A percentile compares a stretch with the other conserved stretches of the same genome.
phyloP scores from a whole-genome alignment of 2,113 vertebrate genomes.

The Scartelaos histophorus region DNA sequence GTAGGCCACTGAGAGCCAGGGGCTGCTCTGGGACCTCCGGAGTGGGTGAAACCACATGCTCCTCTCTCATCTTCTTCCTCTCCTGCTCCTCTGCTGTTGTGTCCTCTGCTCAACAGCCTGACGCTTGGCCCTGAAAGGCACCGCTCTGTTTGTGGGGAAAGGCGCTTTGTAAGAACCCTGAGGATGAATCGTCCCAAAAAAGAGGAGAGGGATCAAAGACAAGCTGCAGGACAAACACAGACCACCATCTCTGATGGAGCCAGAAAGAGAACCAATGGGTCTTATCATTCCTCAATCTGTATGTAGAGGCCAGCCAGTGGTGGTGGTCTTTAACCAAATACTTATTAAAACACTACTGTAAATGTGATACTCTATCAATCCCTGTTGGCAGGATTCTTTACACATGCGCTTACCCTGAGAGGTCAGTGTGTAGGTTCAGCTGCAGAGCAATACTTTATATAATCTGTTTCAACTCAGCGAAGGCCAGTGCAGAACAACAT shows the following conservation, averaged over 20 bases:
- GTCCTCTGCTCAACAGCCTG: constrained; percentile 70
- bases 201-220: constrained; percentile 68
- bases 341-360: constrained; percentile 39
- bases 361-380: constrained; percentile 56
- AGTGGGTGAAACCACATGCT: constrained; percentile 69
- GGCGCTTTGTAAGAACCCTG: constrained; percentile 61
- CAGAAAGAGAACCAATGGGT: constrained; percentile 61
- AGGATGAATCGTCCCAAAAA: constrained; percentile 65
- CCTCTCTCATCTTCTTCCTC: constrained; percentile 41
- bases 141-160: constrained; percentile 70
- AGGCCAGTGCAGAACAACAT: constrained; percentile 11
- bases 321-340: constrained; percentile 46
- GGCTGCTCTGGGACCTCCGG: constrained; percentile 64
- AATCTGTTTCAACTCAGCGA: constrained; percentile 20
- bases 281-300: constrained; percentile 40
- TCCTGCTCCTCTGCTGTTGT: constrained; percentile 60
- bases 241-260: constrained; percentile 56
- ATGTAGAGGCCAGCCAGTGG: constrained; percentile 29
- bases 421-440: constrained; percentile 31
- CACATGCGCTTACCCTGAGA: constrained; percentile 15
- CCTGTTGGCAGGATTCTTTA: constrained; percentile 43
- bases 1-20: constrained; percentile 60
- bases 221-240: constrained; percentile 48
- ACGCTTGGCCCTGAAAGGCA: constrained; percentile 80
- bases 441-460: constrained; percentile 25